Evolutionary conservation across 1,140 invertebrate species (phyloP), one percentile per base, ranked within the genome.

Genomic region (Drosophila malerkotliana): DNA sequence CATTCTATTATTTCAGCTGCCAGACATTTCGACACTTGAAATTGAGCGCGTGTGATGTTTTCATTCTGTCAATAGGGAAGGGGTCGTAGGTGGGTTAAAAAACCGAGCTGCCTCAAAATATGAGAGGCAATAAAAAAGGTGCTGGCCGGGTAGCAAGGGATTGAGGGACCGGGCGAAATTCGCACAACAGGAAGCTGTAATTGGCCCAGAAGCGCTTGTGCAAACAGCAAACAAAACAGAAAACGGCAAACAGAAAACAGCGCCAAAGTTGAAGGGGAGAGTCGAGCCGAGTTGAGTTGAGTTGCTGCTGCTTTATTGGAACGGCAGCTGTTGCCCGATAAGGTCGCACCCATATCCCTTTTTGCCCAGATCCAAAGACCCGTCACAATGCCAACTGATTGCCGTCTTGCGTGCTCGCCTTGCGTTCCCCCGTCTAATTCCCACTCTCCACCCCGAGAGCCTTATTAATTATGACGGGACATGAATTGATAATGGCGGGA

Each of bases 381-480:
- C 28, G 52, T 32, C 68, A 59, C 68, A 82, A 82, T 73, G 75
- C 45, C 79, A 87, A 82, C 82, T 87, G 82, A 87, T 87, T 88
- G 66, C 82, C 59, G 64, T 76, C 62, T 87, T 87, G 82, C 82
- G 74, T 87, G 83, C 58, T 37, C 34, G 34, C 10, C 26, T 28
- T 28, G 26, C 28, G 54, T 45, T 24, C 32, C 41, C 52, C 41
- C 57, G 59, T 54, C 59, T 48, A 52, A 39, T 52, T 47, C 53
- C 63, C 66, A 57, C 37, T 58, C 67, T 54, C 63, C 66, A 60
- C 37, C 57, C 67, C 34, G 34, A 37, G 82, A 82, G 71, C 49
- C 78, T 83, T 88, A 88, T 87, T 87, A 87, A 87, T 87, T 87
- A 87, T 88, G 83, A 82, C 83, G 83, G 83, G 47, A 68, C 78